Evolutionary conservation across 2,888 invertebrate genomes (phyloP).

Genomic region (Drosophila diplacantha): DNA sequence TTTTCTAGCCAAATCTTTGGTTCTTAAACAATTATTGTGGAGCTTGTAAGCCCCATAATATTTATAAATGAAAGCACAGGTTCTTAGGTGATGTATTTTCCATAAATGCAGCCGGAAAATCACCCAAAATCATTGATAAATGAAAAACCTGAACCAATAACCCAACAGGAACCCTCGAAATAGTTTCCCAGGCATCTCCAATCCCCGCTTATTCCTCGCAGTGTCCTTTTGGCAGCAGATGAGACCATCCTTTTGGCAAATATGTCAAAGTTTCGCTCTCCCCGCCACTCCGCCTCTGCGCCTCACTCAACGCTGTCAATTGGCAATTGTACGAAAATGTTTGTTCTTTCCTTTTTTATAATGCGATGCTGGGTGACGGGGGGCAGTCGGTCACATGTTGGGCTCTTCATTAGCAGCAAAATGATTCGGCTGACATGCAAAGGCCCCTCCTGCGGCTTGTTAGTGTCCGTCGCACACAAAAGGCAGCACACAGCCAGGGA

Average conservation of each 20-base stretch:
- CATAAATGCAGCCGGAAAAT: too few species aligned
- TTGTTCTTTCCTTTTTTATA: conserved; percentile 24
- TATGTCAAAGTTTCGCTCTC: conserved; percentile 42
- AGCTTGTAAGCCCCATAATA: too few species aligned
- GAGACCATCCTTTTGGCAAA: conserved; percentile 47
- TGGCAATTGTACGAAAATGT: conserved; percentile 53
- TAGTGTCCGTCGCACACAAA: conserved; percentile 42
- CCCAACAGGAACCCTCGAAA: neutral
- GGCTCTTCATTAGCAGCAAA: conserved; percentile 61
- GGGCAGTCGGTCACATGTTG: conserved; percentile 27
- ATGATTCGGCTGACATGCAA: conserved; percentile 31
- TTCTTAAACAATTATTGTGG: too few species aligned
- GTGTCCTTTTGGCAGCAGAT: conserved; percentile 6
- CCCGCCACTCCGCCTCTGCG: conserved; percentile 1
- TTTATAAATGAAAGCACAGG: too few species aligned
- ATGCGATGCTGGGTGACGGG: conserved; percentile 13
- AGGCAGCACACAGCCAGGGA: conserved; percentile 28
- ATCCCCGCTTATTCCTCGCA: neutral
- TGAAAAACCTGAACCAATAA: too few species aligned
- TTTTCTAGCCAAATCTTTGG: too few species aligned
- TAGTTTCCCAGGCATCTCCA: too few species aligned
- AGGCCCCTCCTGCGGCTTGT: conserved; percentile 42
- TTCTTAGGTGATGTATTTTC: too few species aligned
- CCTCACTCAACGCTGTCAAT: conserved; percentile 18
- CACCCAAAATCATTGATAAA: neutral